These are phyloP conservation scores for Coranthus polyacanthus DNA, from an alignment of 2,797 vertebrate species.

Conservation along the genomic window DNA sequence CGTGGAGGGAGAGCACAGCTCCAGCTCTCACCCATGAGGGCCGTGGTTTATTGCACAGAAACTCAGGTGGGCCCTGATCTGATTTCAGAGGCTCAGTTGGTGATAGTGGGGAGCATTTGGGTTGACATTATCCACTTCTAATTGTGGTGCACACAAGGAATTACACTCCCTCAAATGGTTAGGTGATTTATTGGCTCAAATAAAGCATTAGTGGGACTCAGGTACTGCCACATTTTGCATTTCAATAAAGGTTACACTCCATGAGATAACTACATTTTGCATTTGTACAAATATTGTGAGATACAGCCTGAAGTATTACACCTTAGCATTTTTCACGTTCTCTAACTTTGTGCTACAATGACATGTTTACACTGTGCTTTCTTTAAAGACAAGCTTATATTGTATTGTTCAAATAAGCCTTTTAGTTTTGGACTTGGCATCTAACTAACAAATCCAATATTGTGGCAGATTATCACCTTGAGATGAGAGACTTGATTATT, in stretches of 20 bases:
- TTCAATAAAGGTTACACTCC: not conserved
- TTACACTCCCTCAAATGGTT: constrained; percentile 22
- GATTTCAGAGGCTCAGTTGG: constrained; percentile 64
- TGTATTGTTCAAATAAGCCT: too few relatives aligned
- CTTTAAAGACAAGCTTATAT: too few relatives aligned
- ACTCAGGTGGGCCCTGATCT: constrained; percentile 75
- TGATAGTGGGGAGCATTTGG: constrained; percentile 45
- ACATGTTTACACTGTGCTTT: too few relatives aligned
- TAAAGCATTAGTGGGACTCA: not conserved
- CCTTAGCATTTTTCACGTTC: too few relatives aligned
- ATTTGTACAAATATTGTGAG: not conserved
- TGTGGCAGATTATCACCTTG: too few relatives aligned
- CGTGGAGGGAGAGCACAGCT: constrained; percentile 38
- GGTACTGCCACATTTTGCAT: not conserved
- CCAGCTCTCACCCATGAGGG: constrained; percentile 48
- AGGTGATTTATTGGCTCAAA: constrained; percentile 31
- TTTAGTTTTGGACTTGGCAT: too few relatives aligned
- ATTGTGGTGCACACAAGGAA: constrained; percentile 50
- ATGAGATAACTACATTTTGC: not conserved
- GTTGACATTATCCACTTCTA: constrained; percentile 55
- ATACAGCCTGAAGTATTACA: too few relatives aligned
- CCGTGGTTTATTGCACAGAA: constrained; percentile 74
- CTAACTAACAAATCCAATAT: too few relatives aligned
- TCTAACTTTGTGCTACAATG: too few relatives aligned
- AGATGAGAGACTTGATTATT: too few relatives aligned